Percentiles rank a stretch among this genome's conserved stretches.
Evolutionary conservation across 2,888 invertebrate genomes (phyloP).

Genomic region (Ornithoptera priamus): DNA sequence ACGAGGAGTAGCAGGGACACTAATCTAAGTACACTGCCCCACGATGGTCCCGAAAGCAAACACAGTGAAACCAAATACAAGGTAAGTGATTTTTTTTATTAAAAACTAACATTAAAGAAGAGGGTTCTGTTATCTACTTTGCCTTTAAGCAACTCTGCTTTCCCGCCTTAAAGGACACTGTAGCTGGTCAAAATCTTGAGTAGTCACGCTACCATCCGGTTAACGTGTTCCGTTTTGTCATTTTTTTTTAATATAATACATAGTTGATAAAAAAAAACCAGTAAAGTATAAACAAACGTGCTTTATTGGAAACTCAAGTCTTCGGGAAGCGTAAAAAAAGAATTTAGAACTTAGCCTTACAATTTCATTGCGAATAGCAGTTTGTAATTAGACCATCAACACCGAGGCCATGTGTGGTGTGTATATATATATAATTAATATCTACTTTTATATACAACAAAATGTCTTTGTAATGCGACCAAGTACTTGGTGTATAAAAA

Average conservation of each 20-base stretch:
- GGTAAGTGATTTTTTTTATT: constrained; percentile 34
- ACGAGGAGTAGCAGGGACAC: constrained; percentile 1
- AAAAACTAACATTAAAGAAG: too few species aligned
- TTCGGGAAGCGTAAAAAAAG: constrained; percentile 52
- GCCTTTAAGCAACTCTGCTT: too few species aligned
- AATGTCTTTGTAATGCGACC: constrained; percentile 35
- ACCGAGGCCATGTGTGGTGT: constrained; percentile 39
- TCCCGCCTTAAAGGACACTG: too few species aligned
- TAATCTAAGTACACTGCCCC: not conserved
- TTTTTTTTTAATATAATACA: not conserved
- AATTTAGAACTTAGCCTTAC: constrained; percentile 44
- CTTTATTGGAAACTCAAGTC: constrained; percentile 58
- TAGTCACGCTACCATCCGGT: not conserved
- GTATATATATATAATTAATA: constrained; percentile 34
- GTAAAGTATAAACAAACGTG: constrained; percentile 48
- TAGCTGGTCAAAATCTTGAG: too few species aligned
- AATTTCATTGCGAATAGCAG: constrained; percentile 33
- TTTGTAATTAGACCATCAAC: constrained; percentile 42
- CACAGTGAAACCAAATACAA: constrained; percentile 31
- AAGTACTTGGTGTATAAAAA: constrained; percentile 16
- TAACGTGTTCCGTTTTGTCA: not conserved
- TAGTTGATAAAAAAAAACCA: not conserved
- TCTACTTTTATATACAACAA: constrained; percentile 36
- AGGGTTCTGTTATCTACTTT: too few species aligned
- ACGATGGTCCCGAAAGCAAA: constrained; percentile 2